Conservation (phyloP, 2,888 invertebrate species). For the Slavum lentiscoides region DNA sequence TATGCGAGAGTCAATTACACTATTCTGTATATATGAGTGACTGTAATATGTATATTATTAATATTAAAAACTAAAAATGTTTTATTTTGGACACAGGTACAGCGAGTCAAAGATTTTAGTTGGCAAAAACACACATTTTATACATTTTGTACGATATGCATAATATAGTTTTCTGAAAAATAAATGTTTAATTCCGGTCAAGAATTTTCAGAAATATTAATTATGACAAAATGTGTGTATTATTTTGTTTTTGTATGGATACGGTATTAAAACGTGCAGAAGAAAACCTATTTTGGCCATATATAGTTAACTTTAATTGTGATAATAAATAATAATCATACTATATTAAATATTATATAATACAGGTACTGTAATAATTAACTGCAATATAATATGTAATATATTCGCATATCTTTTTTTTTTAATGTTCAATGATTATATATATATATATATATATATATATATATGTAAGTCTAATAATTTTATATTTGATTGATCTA, state of each 20-base stretch:
- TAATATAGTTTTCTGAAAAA: background rate
- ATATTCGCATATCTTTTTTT: no score
- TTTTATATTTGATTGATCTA: no score
- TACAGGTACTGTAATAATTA: background rate
- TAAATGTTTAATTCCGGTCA: conserved; percentile 14
- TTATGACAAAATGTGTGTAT: background rate
- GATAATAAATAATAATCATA: no score
- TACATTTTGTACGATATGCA: background rate
- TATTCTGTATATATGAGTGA: no score
- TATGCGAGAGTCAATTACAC: no score
- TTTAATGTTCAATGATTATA: no score
- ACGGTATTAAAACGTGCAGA: conserved; percentile 11
- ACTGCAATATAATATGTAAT: background rate
- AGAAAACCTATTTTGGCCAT: conserved; percentile 9
- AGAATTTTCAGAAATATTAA: background rate
- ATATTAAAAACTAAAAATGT: background rate
- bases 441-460: no score
- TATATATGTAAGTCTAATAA: no score
- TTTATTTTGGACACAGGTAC: background rate
- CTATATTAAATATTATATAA: no score
- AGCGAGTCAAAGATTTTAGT: background rate
- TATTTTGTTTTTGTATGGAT: conserved; percentile 7
- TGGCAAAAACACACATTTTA: conserved; percentile 4
- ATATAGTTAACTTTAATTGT: background rate
- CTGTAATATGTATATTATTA: no score